Conservation (phyloP, 64 coral and sea anemone genomes). For the Platygyra sinensis region DNA sequence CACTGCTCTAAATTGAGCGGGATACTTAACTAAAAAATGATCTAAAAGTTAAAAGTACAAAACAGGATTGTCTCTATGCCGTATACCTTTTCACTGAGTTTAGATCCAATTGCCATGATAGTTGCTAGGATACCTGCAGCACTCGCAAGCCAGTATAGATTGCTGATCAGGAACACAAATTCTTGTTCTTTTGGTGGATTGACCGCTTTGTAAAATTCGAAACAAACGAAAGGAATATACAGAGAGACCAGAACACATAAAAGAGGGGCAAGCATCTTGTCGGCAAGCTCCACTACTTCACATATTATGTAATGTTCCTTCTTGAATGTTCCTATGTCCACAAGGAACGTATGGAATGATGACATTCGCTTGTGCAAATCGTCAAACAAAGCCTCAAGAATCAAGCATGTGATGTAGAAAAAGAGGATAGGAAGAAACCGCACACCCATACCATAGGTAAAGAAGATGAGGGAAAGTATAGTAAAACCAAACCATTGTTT, state of each 20-base stretch:
- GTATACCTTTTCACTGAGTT: slow-evolving; percentile 8
- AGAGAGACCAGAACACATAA: background rate
- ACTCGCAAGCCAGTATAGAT: background rate
- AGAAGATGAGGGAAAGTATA: background rate
- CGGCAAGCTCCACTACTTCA: background rate
- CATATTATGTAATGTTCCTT: background rate
- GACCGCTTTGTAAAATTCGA: too few relatives aligned
- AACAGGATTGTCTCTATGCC: too few relatives aligned
- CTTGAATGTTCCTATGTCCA: background rate
- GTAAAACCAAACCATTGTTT: slow-evolving; percentile 5
- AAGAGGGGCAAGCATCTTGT: background rate
- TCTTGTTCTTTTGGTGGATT: too few relatives aligned
- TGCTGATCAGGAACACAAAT: background rate
- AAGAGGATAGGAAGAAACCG: slow-evolving; percentile 2
- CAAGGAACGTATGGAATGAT: background rate
- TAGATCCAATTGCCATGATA: background rate
- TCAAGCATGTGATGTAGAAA: background rate
- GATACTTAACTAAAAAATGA: too few relatives aligned
- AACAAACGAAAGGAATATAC: background rate
- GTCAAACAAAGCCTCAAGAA: background rate
- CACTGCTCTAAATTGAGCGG: background rate
- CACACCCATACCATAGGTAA: background rate
- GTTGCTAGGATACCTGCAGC: background rate
- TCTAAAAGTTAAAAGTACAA: too few relatives aligned
- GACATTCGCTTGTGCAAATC: background rate